Percentiles rank a stretch among this genome's conserved stretches.
Conservation (phyloP, 2,113 vertebrate genomes). For the Anthoscopus minutus region DNA sequence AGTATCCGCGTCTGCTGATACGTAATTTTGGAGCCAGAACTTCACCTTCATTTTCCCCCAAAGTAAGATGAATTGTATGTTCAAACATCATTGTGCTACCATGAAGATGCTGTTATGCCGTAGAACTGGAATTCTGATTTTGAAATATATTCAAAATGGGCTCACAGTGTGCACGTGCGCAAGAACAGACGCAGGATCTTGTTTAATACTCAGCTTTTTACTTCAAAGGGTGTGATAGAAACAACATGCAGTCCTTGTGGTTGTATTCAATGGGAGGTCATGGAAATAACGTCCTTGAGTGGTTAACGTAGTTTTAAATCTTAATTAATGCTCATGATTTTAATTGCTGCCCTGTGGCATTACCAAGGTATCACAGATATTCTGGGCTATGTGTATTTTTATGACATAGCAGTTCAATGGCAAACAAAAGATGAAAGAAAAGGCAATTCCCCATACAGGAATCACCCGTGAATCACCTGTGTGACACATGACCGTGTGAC, state of each 20-base stretch:
- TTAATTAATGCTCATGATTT: not conserved
- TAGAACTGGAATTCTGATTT: not conserved
- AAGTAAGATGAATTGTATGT: not conserved
- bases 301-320: not conserved
- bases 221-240: not conserved
- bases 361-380: not conserved
- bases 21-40: not conserved
- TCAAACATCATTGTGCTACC: not conserved
- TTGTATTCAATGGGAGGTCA: not conserved
- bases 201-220: not conserved
- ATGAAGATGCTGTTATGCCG: rapidly evolving
- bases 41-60: not conserved
- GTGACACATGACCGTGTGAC: not conserved
- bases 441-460: not conserved
- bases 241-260: not conserved
- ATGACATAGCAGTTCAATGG: not conserved
- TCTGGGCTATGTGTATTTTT: not conserved
- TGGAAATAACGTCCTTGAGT: not conserved
- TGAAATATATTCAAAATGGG: not conserved
- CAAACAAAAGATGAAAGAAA: not conserved
- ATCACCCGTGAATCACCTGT: not conserved
- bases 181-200: not conserved
- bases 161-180: not conserved
- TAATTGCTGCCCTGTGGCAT: constrained; percentile 20
- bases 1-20: not conserved